Evolutionary conservation across 2,888 invertebrate species (phyloP), one percentile per base, ranked within the genome.

Genomic region (Idaea aversata): DNA sequence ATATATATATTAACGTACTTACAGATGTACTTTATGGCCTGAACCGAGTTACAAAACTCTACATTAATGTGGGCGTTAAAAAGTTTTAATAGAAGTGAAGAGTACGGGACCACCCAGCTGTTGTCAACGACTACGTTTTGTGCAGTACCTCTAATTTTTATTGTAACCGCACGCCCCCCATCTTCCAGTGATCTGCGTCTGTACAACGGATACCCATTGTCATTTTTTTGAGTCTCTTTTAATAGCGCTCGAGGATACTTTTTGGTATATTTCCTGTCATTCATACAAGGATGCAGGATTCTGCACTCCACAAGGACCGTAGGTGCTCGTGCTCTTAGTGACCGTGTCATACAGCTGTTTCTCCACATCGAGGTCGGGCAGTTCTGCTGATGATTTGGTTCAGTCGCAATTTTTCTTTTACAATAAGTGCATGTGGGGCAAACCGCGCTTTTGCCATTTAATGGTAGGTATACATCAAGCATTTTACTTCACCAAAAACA

Each of bases 141-240:
- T n/a, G n/a, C n/a, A n/a, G n/a, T n/a, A n/a, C n/a, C n/a, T n/a
- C n/a, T n/a, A 57, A 63, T 66, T 57, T 66, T 65, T 13, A 60
- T 61, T 15, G 47, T 57, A 62, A 63, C 62, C 34, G 67, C 62
- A 61, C 61, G 58, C 15, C 77, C 77, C 5, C 72, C 73, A 36
- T 78, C 70, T 63, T 34, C 76, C 63, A 74, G 73, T 60, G 77
- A 47, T 70, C 77, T 67, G 3, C 76, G 63, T 5, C 77, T 64
- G 63, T 80, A 80, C 64, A 70, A 4, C 0, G 79, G 79, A 67
- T 82, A 83, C 1, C 80, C 79, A 4, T 79, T 69, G 16, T 77
- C 74, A 34, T 68, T 71, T 34, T n/a, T n/a, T 71, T 71, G 57
- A 47, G 75, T 77, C 34, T 80, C 75, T 66, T 68, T 75, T 36